Conservation (phyloP, 2,797 vertebrate genomes). For the Spinus pinus region DNA sequence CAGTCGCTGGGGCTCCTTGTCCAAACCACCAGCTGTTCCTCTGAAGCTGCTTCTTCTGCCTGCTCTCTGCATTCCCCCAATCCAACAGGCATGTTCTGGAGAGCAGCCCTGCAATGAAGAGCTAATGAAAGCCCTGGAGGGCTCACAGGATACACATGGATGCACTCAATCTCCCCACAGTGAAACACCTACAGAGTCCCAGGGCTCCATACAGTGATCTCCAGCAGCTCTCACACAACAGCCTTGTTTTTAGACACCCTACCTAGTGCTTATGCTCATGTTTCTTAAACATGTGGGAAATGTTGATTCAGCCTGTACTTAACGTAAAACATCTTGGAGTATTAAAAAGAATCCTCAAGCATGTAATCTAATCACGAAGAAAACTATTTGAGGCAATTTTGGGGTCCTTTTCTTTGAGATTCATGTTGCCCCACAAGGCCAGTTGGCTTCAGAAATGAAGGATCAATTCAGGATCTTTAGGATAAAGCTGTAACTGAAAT, state of each 20-base stretch:
- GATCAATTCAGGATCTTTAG: background rate
- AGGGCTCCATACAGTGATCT: background rate
- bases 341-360: background rate
- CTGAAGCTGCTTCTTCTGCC: background rate
- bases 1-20: background rate
- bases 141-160: background rate
- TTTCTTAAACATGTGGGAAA: background rate
- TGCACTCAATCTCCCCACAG: background rate
- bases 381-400: background rate
- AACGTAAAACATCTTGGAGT: background rate
- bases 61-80: background rate
- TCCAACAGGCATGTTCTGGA: background rate
- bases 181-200: background rate
- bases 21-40: background rate
- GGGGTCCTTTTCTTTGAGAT: background rate
- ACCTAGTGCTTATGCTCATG: background rate
- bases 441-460: background rate
- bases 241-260: fast-evolving
- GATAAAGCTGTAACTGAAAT: background rate
- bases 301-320: background rate
- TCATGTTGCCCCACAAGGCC: fast-evolving
- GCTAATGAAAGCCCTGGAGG: background rate
- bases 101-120: background rate
- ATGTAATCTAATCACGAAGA: background rate
- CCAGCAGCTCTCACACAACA: background rate